phyloP scores from a whole-genome alignment of 2,888 invertebrate genomes.

The Lasioglossum calceatum region DNA sequence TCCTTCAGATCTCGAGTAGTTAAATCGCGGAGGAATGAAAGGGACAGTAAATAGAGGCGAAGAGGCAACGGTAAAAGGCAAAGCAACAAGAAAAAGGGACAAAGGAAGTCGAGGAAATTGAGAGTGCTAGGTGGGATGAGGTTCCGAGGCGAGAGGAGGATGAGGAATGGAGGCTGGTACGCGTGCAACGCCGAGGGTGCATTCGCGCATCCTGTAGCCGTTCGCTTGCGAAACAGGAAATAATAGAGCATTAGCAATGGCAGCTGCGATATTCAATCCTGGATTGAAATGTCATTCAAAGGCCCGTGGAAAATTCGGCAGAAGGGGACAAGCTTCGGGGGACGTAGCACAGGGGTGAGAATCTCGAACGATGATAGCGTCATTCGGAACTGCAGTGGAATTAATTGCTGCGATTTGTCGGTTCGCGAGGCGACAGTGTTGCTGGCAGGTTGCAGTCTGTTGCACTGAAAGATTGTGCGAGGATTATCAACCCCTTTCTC shows the following conservation, averaged over 20 bases:
- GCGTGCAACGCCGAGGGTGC: slow-evolving; percentile 40
- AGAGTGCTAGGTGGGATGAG: slow-evolving; percentile 15
- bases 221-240: slow-evolving; percentile 75
- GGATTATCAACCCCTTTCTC: not conserved
- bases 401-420: slow-evolving; percentile 80
- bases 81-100: not conserved
- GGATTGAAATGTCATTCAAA: slow-evolving; percentile 81
- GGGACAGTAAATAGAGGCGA: not conserved
- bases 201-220: slow-evolving; percentile 34
- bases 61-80: not conserved
- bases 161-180: not conserved
- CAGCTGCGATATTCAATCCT: slow-evolving; percentile 79
- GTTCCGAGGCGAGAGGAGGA: not conserved
- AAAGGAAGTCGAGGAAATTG: slow-evolving; percentile 13
- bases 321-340: slow-evolving; percentile 9
- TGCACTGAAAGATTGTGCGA: not conserved
- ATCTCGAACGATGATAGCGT: slow-evolving; percentile 41
- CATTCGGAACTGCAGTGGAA: slow-evolving; percentile 70
- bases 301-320: slow-evolving; percentile 57
- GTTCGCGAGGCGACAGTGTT: slow-evolving; percentile 33
- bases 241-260: slow-evolving; percentile 79
- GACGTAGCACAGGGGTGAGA: slow-evolving; percentile 35
- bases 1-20: slow-evolving; percentile 9
- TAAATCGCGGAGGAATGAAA: not conserved
- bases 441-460: not conserved